Evolutionary conservation across 2,888 invertebrate genomes (phyloP).

Genomic region (Epistrophe grossulariae): DNA sequence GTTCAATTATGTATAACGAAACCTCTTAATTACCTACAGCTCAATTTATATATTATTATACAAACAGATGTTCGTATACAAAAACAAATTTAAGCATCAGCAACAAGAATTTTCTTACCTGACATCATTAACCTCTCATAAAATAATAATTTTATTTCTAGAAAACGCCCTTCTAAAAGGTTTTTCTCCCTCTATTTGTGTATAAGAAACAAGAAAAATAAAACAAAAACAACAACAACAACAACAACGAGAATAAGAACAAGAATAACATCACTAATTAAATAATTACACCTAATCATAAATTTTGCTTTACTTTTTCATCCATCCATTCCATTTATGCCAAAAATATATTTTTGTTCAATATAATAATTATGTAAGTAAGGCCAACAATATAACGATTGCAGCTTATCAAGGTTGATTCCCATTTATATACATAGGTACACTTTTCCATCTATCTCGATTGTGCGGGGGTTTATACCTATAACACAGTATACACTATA

Average conservation of each 20-base stretch:
- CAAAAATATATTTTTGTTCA: conserved; percentile 48
- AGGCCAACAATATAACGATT: conserved; percentile 34
- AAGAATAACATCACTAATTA: conserved; percentile 3
- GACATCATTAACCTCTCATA: conserved; percentile 1
- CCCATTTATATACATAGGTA: conserved; percentile 43
- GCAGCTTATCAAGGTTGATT: conserved; percentile 50
- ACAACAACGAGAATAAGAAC: neutral
- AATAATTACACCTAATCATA: conserved; percentile 53
- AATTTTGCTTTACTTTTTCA: conserved; percentile 25
- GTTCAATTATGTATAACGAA: neutral
- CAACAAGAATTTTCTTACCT: neutral
- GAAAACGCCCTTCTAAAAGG: conserved; percentile 45
- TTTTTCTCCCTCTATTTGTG: neutral
- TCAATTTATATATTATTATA: neutral
- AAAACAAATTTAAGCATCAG: neutral
- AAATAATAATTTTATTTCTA: conserved; percentile 18
- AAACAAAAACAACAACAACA: neutral
- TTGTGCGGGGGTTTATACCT: neutral
- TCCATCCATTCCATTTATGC: neutral
- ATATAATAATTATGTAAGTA: conserved; percentile 22
- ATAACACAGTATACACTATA: neutral
- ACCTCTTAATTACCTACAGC: neutral
- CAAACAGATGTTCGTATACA: neutral
- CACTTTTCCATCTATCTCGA: neutral
- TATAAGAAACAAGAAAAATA: neutral